Conservation (phyloP, 2,888 invertebrate genomes). For the Zaprionus lineosus region DNA sequence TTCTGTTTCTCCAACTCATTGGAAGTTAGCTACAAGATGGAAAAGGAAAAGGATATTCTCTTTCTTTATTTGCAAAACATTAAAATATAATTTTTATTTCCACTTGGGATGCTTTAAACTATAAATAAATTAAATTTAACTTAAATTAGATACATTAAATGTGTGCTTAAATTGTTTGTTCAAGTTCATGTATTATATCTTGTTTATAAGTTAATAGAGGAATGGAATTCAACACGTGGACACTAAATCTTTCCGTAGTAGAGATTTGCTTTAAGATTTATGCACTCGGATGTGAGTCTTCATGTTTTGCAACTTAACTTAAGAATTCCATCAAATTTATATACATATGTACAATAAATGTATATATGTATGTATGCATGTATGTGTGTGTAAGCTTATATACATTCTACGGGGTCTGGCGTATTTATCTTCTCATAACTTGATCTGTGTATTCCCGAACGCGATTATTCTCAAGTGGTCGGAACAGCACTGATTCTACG, state of each 20-base stretch:
- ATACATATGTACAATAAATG: constrained; percentile 4
- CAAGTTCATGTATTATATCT: no score
- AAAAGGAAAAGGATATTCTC: neutral
- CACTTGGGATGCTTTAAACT: neutral
- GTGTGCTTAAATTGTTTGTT: no score
- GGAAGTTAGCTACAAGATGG: constrained; percentile 82
- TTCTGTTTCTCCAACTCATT: constrained; percentile 87
- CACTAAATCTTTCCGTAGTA: neutral
- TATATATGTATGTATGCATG: no score
- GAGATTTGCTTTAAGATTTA: constrained; percentile 20
- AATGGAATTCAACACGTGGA: no score
- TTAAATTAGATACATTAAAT: no score
- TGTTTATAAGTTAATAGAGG: no score
- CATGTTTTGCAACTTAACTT: constrained; percentile 33
- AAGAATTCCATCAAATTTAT: constrained; percentile 35
- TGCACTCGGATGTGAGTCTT: constrained; percentile 2
- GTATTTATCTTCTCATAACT: constrained; percentile 48
- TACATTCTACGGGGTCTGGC: constrained; percentile 40
- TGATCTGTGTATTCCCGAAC: constrained; percentile 30
- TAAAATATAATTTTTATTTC: constrained; percentile 1
- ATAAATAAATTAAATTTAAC: neutral
- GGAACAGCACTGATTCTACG: constrained; percentile 15
- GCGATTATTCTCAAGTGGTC: constrained; percentile 40
- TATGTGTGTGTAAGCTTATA: no score
- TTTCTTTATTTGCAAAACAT: neutral